Conservation (phyloP, 2,797 vertebrate species). For the Phrynocephalus vlangalii region DNA sequence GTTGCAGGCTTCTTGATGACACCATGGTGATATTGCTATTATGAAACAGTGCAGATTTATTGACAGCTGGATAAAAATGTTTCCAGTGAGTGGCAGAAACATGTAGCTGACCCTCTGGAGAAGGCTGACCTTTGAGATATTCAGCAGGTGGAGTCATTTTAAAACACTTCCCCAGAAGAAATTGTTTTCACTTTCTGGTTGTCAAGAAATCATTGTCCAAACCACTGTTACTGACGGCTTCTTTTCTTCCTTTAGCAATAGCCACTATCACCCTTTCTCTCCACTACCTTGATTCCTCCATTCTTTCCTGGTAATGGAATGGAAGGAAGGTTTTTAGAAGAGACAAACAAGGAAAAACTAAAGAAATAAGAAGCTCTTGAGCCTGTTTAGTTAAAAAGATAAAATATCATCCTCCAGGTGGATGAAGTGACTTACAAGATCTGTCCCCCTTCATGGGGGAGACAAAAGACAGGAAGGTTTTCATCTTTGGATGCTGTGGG, state of each 20-base stretch:
- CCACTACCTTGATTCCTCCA: neutral
- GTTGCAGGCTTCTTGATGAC: neutral
- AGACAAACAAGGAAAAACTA: no score
- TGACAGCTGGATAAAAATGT: neutral
- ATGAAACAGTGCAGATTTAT: neutral
- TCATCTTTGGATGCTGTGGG: neutral
- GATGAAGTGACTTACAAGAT: neutral
- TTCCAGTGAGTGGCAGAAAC: neutral
- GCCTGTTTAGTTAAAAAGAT: neutral
- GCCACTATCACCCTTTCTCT: no score
- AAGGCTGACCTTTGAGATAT: neutral
- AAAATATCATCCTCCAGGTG: neutral
- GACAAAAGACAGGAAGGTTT: neutral
- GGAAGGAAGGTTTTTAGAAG: neutral
- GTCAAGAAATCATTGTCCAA: neutral
- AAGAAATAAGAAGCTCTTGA: no score
- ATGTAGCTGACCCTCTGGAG: neutral
- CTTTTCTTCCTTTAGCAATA: neutral
- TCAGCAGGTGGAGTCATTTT: neutral
- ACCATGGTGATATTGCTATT: neutral
- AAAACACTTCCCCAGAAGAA: neutral
- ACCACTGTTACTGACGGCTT: neutral
- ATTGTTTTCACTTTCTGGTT: neutral
- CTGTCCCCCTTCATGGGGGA: neutral
- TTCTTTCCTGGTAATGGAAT: neutral